Evolutionary conservation across 2,888 invertebrate species (phyloP).

Genomic region (Acleris literana): DNA sequence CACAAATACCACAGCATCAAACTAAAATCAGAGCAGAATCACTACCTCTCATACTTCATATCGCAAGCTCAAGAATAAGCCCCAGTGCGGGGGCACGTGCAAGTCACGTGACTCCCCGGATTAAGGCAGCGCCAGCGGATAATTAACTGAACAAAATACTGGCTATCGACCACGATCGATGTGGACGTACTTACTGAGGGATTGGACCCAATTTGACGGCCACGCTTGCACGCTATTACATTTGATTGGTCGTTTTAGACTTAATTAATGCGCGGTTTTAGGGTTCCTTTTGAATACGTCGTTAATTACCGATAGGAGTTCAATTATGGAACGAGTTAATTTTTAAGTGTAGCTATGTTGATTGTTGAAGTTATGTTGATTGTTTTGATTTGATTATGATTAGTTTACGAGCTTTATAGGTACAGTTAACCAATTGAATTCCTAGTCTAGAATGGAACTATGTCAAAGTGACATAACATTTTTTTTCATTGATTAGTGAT

Average conservation of each 20-base stretch:
- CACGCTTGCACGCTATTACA: constrained; percentile 46
- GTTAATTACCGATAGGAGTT: neutral
- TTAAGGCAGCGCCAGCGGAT: constrained; percentile 74
- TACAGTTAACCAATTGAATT: too few species aligned
- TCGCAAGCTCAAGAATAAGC: constrained; percentile 55
- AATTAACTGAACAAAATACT: constrained; percentile 81
- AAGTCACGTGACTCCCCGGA: constrained; percentile 78
- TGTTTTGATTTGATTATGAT: too few species aligned
- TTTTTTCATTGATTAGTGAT: too few species aligned
- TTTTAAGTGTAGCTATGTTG: neutral
- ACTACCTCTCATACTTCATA: constrained; percentile 29
- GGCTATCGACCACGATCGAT: constrained; percentile 66
- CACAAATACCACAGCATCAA: neutral
- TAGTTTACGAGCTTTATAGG: too few species aligned
- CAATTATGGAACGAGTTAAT: neutral
- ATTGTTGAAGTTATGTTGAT: too few species aligned
- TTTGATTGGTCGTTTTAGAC: constrained; percentile 43
- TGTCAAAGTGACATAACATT: too few species aligned
- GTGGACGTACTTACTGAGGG: constrained; percentile 38
- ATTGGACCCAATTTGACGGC: constrained; percentile 49
- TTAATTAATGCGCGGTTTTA: constrained; percentile 39
- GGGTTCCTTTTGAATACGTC: constrained; percentile 1
- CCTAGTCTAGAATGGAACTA: too few species aligned
- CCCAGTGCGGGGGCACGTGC: constrained; percentile 69
- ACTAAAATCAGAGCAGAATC: constrained; percentile 16